Base-by-base conservation (phyloP, 2,888 invertebrate genomes). In the Molanna angustata region DNA sequence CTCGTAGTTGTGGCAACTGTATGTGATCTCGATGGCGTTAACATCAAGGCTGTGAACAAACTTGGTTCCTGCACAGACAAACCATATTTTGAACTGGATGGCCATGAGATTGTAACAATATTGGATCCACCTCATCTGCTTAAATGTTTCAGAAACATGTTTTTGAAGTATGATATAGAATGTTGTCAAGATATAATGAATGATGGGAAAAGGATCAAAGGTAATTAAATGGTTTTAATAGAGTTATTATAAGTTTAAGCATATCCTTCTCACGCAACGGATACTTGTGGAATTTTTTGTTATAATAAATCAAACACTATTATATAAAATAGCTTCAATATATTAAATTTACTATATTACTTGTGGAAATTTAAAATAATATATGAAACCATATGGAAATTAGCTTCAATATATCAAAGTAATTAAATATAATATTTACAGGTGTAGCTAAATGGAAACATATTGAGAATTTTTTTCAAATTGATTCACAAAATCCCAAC, bases 71-170 rank as follows among this genome's bases (percentile, higher is more conserved):
- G 35, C 13, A 35, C 35, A 35, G 35, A 35, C 7, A 27, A 45
- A 27, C 46, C 52, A 19, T 52, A 31, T 18, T 47, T 52, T 41
- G 4, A 41, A 32, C 21, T 39, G 35, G 21, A 32, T 18, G 47
- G 42, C 14, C 47, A 47, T 32, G 52, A 52, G 19, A 33, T 52
- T 33, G 42, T 47, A 6, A 52, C 52, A 2, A 18, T 52, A 1
- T 22, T 41, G 16, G 52, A 52, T 14, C 41, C 52, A n/a, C 52
- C 52, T n/a, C 52, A 52, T 31, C 27, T 47, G 2, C 32, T 52
- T 2, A 47, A 52, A 17, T 47, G 52, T 33, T 52, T 52, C 22
- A 20, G 52, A 16, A 52, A 52, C 18, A 41, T 32, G 9, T 42
- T 52, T 11, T 2, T 52, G 22, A 43, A 50, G 22, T 47, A 32